Evolutionary conservation across 2,888 invertebrate genomes (phyloP).

Genomic region (Choreutis nemorana): DNA sequence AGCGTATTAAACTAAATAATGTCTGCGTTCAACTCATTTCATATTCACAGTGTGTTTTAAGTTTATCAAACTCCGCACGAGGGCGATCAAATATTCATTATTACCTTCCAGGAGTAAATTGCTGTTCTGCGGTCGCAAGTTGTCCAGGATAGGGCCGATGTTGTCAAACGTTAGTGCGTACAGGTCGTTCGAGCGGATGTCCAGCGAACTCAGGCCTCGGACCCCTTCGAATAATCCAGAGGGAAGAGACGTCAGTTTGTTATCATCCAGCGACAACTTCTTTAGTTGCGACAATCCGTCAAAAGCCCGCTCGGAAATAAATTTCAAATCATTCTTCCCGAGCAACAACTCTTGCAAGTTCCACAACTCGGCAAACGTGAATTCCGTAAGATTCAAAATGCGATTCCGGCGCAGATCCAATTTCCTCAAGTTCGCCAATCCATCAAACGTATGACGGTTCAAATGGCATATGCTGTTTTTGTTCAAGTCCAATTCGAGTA

Average conservation of each 20-base stretch:
- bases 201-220: slow-evolving; percentile 74
- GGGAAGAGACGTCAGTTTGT: slow-evolving; percentile 76
- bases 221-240: slow-evolving; percentile 78
- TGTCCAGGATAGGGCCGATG: slow-evolving; percentile 78
- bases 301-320: slow-evolving; percentile 80
- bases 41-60: slow-evolving; percentile 51
- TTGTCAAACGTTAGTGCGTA: slow-evolving; percentile 80
- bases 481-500: slow-evolving; percentile 83
- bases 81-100: slow-evolving; percentile 41
- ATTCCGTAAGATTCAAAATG: slow-evolving; percentile 79
- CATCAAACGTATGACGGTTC: slow-evolving; percentile 80
- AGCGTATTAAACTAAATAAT: slow-evolving; percentile 43
- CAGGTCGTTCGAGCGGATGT: slow-evolving; percentile 79
- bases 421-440: slow-evolving; percentile 75
- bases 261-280: slow-evolving; percentile 77
- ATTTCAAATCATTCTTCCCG: slow-evolving; percentile 74
- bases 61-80: slow-evolving; percentile 33
- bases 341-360: slow-evolving; percentile 74
- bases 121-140: slow-evolving; percentile 77
- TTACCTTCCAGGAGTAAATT: slow-evolving; percentile 81
- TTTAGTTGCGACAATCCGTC: slow-evolving; percentile 77
- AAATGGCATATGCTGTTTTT: slow-evolving; percentile 78
- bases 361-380: slow-evolving; percentile 81
- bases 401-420: slow-evolving; percentile 79
- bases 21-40: slow-evolving; percentile 39